Evolutionary conservation across 2,113 vertebrate species (phyloP), one percentile per base, ranked within the genome.

Genomic region (Stigmatopora argus): DNA sequence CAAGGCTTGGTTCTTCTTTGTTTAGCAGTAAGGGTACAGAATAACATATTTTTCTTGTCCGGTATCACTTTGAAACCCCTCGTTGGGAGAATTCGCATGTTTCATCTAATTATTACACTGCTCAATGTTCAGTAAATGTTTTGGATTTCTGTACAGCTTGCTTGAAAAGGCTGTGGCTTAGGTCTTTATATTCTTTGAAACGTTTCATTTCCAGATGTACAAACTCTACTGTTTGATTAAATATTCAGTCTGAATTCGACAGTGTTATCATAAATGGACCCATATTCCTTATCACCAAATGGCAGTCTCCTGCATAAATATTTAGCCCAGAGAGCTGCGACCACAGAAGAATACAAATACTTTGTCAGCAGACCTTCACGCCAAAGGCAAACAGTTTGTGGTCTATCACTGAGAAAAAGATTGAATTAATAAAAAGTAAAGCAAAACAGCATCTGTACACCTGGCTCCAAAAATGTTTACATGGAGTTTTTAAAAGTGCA

Each of bases 241-340:
- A 84, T 78, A 87, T 88, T 86, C 83, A 56, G 72, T 85, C 74
- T 65, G 85, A 86, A 92, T 85, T 71, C 86, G 78, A 70, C 46
- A 48, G 73, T 64, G 80, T 86, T 89, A 88, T 89, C 85, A 74
- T 87, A 78, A 88, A 80, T 81, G 81, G 78, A 84, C 71, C 85
- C 78, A 59, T 74, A 72, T 74, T 86, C 69, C 83, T 91, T 91
- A 92, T 91, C 89, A 34, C 80, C 70, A 71, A 64, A 45, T 77
- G 64, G 79, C 89, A 91, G 89, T 82, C 75, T 83, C 79, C 76
- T 84, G 78, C 57, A 89, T 90, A 87, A 90, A 91, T 90, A 92
- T 90, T 89, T 90, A 86, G 78, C 80, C 68, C 74, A 67, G 67
- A 76, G 80, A 81, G 77, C 73, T 74, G 65, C 34, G 51, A 67